These are phyloP conservation scores for Oncorhynchus nerka DNA, from an alignment of 2,113 vertebrate species.

Conservation along the genomic window DNA sequence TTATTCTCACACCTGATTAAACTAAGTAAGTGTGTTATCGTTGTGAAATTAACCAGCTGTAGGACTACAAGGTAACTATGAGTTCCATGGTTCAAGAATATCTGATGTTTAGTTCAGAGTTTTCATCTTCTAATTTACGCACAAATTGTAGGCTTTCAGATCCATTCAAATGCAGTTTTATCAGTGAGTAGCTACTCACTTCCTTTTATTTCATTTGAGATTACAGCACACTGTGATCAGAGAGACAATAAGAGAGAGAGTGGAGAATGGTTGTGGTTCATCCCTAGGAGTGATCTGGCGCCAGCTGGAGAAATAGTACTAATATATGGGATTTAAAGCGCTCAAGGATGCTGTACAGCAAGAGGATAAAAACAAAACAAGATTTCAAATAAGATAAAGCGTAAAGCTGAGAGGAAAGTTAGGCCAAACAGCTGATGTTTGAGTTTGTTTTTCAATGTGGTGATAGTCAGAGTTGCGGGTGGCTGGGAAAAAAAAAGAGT, in stretches of 20 bases:
- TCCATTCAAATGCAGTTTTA: constrained; percentile 34
- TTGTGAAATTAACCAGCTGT: not conserved
- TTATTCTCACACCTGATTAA: too few relatives aligned
- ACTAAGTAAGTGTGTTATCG: not conserved
- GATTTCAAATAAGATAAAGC: too few relatives aligned
- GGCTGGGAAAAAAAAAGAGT: too few relatives aligned
- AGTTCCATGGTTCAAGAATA: not conserved
- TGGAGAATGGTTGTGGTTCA: constrained; percentile 34
- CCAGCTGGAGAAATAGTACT: constrained; percentile 27
- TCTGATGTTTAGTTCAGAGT: constrained; percentile 13
- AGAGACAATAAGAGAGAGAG: constrained; percentile 24
- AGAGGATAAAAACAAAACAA: too few relatives aligned
- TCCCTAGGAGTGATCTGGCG: constrained; percentile 36
- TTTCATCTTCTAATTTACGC: not conserved
- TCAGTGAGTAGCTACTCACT: constrained; percentile 31
- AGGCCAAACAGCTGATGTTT: too few relatives aligned
- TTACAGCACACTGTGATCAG: constrained; percentile 32
- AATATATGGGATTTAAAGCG: too few relatives aligned
- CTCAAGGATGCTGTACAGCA: too few relatives aligned
- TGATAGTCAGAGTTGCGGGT: too few relatives aligned
- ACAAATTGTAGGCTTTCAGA: constrained; percentile 17
- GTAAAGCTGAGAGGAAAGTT: too few relatives aligned
- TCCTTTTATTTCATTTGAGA: constrained; percentile 38
- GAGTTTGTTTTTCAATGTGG: too few relatives aligned
- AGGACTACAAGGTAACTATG: constrained; percentile 12